Conservation (phyloP, 2,797 vertebrate species). For the Fistularia commersonii region DNA sequence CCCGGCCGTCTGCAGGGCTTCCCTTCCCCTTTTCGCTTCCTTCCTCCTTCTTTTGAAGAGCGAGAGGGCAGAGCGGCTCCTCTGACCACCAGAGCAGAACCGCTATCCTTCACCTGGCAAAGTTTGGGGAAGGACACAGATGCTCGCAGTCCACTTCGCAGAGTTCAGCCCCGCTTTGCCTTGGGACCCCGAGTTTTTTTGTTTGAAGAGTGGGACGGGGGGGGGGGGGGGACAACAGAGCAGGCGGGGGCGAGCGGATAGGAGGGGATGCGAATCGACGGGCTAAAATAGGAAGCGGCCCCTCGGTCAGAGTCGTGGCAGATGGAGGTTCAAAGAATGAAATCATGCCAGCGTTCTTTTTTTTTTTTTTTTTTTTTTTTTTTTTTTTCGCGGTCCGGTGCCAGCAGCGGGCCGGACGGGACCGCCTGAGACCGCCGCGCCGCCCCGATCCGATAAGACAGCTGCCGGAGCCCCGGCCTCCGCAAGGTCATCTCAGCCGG, state of each 20-base stretch:
- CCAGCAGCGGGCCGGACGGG: conserved; percentile 74
- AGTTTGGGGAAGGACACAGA: conserved; percentile 74
- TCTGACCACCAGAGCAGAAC: conserved; percentile 67
- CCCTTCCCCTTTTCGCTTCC: neutral
- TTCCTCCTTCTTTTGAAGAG: conserved; percentile 38
- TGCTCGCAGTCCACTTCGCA: conserved; percentile 73
- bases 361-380: too few species aligned
- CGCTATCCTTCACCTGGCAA: conserved; percentile 73
- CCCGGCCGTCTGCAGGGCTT: too few species aligned
- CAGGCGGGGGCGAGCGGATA: conserved; percentile 61
- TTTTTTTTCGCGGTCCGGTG: conserved; percentile 75
- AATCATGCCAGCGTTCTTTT: conserved; percentile 79
- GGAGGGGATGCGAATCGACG: conserved; percentile 69
- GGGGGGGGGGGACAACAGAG: conserved; percentile 70
- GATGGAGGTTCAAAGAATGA: conserved; percentile 83
- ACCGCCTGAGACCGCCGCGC: conserved; percentile 67
- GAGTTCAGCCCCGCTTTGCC: conserved; percentile 61
- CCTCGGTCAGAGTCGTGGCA: conserved; percentile 79
- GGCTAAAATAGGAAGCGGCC: conserved; percentile 82
- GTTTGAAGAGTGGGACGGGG: conserved; percentile 73
- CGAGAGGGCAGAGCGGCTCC: conserved; percentile 46
- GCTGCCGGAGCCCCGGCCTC: conserved; percentile 75
- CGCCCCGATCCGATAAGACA: conserved; percentile 77
- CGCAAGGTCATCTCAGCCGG: conserved; percentile 74
- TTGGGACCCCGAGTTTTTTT: conserved; percentile 65